A percentile compares a stretch with the other conserved stretches of the same genome.
phyloP scores from a whole-genome alignment of 2,113 vertebrate species.

The Chloropsis cyanopogon region DNA sequence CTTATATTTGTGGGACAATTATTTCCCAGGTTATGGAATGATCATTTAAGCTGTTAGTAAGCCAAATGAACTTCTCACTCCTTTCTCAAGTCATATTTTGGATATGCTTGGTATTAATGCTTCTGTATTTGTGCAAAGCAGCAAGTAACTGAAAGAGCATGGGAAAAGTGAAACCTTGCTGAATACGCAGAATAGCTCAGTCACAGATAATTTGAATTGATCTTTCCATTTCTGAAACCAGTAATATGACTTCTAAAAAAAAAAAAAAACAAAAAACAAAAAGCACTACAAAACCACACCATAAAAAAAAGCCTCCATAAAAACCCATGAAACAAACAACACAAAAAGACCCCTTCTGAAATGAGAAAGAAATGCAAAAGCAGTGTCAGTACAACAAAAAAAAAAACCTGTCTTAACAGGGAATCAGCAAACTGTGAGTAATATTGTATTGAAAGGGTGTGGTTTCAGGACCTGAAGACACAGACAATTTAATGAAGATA shows the following conservation, averaged over 20 bases:
- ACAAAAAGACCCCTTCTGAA: background rate
- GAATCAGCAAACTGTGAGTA: background rate
- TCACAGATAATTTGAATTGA: slow-evolving; percentile 1
- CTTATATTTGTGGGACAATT: background rate
- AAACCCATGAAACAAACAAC: background rate
- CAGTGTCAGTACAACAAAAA: background rate
- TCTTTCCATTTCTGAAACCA: background rate
- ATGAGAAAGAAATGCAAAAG: background rate
- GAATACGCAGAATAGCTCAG: background rate
- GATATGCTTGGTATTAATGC: background rate
- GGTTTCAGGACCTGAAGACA: background rate
- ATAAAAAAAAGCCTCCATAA: background rate
- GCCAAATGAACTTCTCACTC: background rate
- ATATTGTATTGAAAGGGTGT: background rate
- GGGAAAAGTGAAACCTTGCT: background rate
- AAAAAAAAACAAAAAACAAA: background rate
- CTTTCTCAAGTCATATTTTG: background rate
- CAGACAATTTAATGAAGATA: background rate
- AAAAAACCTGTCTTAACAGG: background rate
- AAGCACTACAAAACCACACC: background rate
- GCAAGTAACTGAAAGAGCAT: background rate
- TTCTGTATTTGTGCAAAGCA: background rate
- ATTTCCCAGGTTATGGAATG: background rate
- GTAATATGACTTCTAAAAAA: background rate
- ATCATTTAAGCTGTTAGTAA: background rate